phyloP scores from a whole-genome alignment of 2,797 vertebrate species.

The Acanthopagrus latus region DNA sequence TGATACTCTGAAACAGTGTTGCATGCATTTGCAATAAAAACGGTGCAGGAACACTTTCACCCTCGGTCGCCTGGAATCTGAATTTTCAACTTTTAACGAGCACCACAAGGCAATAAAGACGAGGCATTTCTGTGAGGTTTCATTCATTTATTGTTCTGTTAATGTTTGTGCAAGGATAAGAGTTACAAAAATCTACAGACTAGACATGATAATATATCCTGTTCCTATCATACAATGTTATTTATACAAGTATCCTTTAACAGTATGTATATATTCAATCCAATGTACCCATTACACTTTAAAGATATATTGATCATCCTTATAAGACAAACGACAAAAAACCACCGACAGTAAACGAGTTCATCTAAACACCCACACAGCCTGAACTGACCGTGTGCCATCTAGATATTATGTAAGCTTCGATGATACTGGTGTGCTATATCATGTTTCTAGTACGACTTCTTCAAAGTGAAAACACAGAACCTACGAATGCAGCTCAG shows the following conservation, averaged over 20 bases:
- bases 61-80: too few relatives aligned
- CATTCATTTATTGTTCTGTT: conserved; percentile 79
- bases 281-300: conserved; percentile 75
- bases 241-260: conserved; percentile 79
- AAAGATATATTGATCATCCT: conserved; percentile 76
- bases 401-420: conserved; percentile 64
- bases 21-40: not conserved
- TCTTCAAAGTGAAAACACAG: conserved; percentile 70
- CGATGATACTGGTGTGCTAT: conserved; percentile 67
- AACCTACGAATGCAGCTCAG: conserved; percentile 70
- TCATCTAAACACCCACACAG: conserved; percentile 66
- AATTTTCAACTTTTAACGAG: not conserved
- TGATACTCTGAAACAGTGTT: not conserved
- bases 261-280: conserved; percentile 75
- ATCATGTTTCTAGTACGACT: conserved; percentile 66
- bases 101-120: conserved; percentile 17
- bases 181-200: conserved; percentile 84
- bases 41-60: not conserved
- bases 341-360: conserved; percentile 72
- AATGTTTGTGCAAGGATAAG: conserved; percentile 83
- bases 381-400: conserved; percentile 49
- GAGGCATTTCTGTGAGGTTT: conserved; percentile 53
- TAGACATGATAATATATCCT: conserved; percentile 84
- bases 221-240: conserved; percentile 83
- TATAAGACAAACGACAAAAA: conserved; percentile 67